These are phyloP conservation scores for Chrysina gloriosa DNA, from an alignment of 2,888 invertebrate species.

Conservation along the genomic window DNA sequence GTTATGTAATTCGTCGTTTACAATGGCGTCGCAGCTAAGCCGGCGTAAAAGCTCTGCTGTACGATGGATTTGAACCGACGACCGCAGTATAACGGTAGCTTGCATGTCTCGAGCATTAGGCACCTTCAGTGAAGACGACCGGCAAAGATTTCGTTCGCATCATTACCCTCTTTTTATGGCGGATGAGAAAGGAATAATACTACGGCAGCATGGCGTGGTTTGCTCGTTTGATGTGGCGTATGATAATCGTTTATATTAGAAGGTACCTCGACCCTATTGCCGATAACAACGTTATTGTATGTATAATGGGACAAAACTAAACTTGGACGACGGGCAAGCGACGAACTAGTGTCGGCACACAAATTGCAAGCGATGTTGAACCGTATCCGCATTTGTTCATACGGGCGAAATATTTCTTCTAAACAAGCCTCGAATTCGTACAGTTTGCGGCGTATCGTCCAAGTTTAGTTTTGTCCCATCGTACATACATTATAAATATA, in stretches of 20 bases:
- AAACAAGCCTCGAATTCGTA: too few species aligned
- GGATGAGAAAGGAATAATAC: slow-evolving; percentile 5
- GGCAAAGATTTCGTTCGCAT: slow-evolving; percentile 5
- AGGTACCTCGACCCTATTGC: too few species aligned
- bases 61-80: neutral
- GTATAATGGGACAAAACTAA: too few species aligned
- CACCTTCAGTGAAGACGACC: slow-evolving; percentile 22
- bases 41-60: slow-evolving; percentile 15
- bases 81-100: neutral
- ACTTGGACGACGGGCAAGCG: too few species aligned
- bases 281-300: neutral
- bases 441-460: too few species aligned
- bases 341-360: too few species aligned
- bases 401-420: too few species aligned
- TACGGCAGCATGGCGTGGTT: slow-evolving; percentile 3
- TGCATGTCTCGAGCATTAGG: neutral
- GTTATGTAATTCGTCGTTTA: neutral
- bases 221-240: slow-evolving; percentile 20
- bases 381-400: too few species aligned
- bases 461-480: too few species aligned
- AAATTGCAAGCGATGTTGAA: too few species aligned
- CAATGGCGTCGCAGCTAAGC: slow-evolving; percentile 30
- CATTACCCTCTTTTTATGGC: slow-evolving; percentile 15
- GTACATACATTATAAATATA: neutral
- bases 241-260: slow-evolving; percentile 28